Percentiles rank a stretch among this genome's conserved stretches.
Evolutionary conservation across 2,888 invertebrate genomes (phyloP).

Genomic region (Spatulosminthurus flaviceps): DNA sequence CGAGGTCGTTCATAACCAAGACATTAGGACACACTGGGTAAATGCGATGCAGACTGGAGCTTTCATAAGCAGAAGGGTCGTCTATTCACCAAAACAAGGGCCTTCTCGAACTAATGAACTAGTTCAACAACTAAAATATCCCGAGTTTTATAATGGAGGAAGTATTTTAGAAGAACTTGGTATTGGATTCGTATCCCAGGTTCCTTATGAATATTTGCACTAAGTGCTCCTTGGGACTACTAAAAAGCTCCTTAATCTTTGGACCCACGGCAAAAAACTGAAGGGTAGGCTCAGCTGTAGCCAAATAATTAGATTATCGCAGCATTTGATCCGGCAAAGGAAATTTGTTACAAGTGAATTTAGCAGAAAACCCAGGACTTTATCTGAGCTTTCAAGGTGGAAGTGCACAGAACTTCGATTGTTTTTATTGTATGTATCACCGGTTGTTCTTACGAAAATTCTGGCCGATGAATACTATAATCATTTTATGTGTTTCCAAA

Average conservation of each 20-base stretch:
- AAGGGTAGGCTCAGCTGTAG: neutral
- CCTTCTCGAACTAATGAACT: neutral
- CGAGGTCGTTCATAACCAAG: neutral
- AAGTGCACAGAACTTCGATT: conserved; percentile 52
- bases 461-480: conserved; percentile 18
- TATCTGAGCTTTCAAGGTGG: conserved; percentile 48
- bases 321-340: neutral
- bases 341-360: conserved; percentile 45
- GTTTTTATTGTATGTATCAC: conserved; percentile 49
- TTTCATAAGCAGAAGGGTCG: neutral
- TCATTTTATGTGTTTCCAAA: conserved; percentile 42
- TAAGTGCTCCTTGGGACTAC: neutral
- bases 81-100: neutral
- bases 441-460: conserved; percentile 33
- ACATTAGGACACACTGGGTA: neutral
- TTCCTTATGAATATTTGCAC: neutral
- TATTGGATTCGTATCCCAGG: neutral
- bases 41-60: neutral
- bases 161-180: neutral
- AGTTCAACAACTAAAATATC: neutral
- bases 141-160: neutral
- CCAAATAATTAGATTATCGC: neutral
- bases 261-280: neutral
- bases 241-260: neutral
- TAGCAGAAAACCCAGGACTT: conserved; percentile 36